phyloP scores from a whole-genome alignment of 2,888 invertebrate genomes.

The Drosophila rubida region DNA sequence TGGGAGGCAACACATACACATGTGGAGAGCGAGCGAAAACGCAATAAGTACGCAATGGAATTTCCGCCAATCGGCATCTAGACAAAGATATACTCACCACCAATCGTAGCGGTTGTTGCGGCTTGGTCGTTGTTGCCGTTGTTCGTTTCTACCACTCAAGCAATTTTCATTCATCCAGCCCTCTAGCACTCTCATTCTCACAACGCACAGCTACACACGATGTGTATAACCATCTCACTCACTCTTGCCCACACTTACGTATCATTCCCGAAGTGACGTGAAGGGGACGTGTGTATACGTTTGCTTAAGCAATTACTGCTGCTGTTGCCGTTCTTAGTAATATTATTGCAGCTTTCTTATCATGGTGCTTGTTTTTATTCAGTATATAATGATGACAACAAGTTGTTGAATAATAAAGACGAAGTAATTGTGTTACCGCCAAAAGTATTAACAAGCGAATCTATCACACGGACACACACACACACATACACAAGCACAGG shows the following conservation, averaged over 20 bases:
- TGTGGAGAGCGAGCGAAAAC: conserved; percentile 18
- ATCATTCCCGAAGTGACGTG: conserved; percentile 22
- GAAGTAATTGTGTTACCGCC: conserved; percentile 65
- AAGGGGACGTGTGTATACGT: conserved; percentile 13
- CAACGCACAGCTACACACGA: neutral
- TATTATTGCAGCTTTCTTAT: conserved; percentile 18
- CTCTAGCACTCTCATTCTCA: conserved; percentile 10
- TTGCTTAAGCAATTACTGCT: neutral
- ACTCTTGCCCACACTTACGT: conserved; percentile 21
- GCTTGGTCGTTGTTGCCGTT: conserved; percentile 10
- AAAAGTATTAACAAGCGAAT: conserved; percentile 59
- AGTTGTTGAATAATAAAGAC: conserved; percentile 47
- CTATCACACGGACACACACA: conserved; percentile 7
- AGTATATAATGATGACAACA: conserved; percentile 44
- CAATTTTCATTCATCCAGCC: conserved; percentile 12
- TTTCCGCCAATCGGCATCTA: conserved; percentile 68
- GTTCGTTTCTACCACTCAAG: conserved; percentile 59
- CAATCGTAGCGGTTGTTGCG: conserved; percentile 58
- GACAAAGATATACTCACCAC: conserved; percentile 52
- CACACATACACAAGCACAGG: neutral
- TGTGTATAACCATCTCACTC: conserved; percentile 48
- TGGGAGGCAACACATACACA: conserved; percentile 7
- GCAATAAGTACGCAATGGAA: conserved; percentile 30
- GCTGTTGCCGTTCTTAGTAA: conserved; percentile 1
- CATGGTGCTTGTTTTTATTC: conserved; percentile 1